phyloP scores from a whole-genome alignment of 2,113 vertebrate genomes.

The Neoarius graeffei region DNA sequence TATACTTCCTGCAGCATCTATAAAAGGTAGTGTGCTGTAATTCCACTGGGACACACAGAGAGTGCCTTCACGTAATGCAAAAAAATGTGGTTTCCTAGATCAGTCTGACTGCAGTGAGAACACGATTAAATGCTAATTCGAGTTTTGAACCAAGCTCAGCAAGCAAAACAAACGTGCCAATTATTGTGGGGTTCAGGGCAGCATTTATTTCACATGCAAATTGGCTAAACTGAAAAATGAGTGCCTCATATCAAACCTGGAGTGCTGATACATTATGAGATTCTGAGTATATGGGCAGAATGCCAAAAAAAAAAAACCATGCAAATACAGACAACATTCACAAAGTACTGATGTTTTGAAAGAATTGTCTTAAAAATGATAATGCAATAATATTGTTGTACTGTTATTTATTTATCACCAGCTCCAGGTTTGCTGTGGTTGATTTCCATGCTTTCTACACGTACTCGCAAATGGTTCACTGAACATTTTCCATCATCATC shows the following conservation, averaged over 20 bases:
- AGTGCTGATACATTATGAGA: neutral
- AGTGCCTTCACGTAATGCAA: neutral
- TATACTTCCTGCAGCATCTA: neutral
- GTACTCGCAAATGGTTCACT: neutral
- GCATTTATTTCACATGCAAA: neutral
- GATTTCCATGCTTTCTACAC: neutral
- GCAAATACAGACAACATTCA: neutral
- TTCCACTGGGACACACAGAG: neutral
- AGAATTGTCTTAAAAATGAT: neutral
- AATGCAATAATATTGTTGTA: neutral
- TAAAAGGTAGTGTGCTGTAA: no score
- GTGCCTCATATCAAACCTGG: neutral
- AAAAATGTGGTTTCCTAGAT: neutral
- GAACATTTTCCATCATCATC: neutral
- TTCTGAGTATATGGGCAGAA: neutral
- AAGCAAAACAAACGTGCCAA: neutral
- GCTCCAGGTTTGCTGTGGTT: neutral
- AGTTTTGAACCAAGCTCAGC: neutral
- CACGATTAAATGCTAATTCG: neutral
- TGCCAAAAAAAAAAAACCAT: neutral
- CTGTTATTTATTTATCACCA: neutral
- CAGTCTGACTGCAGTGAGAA: neutral
- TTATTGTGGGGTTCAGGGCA: neutral
- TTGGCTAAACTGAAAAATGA: neutral
- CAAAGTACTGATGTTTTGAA: neutral